Conservation (phyloP, 2,797 vertebrate species). For the Sitta carolinensis region DNA sequence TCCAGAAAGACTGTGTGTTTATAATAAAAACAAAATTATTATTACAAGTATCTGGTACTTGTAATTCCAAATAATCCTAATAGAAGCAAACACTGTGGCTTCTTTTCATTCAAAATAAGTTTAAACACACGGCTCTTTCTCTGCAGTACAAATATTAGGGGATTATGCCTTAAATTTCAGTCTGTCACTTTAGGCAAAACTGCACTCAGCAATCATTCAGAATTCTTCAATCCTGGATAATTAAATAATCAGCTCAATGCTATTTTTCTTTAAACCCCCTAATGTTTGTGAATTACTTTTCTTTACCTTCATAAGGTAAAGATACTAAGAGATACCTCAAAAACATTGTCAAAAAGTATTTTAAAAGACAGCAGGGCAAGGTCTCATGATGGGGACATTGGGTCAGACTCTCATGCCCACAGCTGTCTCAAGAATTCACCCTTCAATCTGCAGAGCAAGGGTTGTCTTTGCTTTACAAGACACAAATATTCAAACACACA, state of each 20-base stretch:
- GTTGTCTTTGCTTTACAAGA: background rate
- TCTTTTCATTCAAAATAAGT: background rate
- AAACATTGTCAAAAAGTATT: background rate
- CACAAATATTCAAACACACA: background rate
- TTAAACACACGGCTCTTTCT: background rate
- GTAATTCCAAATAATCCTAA: slow-evolving; percentile 11
- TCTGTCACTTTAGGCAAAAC: background rate
- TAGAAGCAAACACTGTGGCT: background rate
- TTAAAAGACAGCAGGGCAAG: background rate
- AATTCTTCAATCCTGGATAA: background rate
- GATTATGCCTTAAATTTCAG: background rate
- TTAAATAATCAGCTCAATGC: background rate
- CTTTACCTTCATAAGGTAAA: background rate
- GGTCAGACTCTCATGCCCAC: background rate
- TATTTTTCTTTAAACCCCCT: background rate
- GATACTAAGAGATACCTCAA: background rate
- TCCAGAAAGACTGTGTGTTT: background rate
- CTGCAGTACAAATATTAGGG: background rate
- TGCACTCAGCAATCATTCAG: background rate
- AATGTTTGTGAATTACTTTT: background rate
- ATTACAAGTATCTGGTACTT: slow-evolving; percentile 1
- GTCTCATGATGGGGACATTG: background rate
- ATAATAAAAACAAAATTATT: slow-evolving; percentile 4
- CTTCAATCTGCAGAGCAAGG: background rate
- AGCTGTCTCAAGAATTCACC: background rate